Base-by-base conservation (phyloP, 2,113 vertebrate genomes). In the Spea multiplicata region DNA sequence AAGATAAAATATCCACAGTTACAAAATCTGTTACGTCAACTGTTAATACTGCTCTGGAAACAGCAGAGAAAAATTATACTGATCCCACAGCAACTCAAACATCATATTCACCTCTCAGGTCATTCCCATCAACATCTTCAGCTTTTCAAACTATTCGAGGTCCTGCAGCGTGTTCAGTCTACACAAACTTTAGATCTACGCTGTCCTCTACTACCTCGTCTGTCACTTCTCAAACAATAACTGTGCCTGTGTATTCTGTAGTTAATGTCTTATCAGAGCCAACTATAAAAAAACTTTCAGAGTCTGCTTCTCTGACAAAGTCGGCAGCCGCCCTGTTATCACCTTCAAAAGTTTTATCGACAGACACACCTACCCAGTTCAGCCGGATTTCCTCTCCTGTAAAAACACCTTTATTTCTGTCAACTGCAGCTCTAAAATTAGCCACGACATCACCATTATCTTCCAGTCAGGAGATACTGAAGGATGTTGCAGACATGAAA, bases 401-500 rank as follows among this genome's bases (percentile, higher is more conserved):
- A 82, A 98, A 96, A 90, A 89, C 94, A 16, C 92, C 95, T 64
- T 83, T 94, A 85, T 95, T 95, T 85, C 94, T 97, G 81, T 89
- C 95, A 83, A 89, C 95, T 74, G 90, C 94, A 82, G 91, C 92
- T 86, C 90, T 97, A 76, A 98, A 96, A 88, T 84, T 95, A 83
- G 92, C 92, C 74, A 88, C 92, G 5, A 86, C 94, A 49, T 94
- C 96, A 69, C 93, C 96, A 82, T 87, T 99, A 78, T 98, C 97
- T 81, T 98, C 96, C 73, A 99, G 97, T 87, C 97, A 99, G 91
- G 97, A 99, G 86, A 98, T 99, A 86, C 80, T 99, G 78, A 98
- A 98, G 86, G 97, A 99, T 81, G 97, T 99, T 77, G 96, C 96
- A 16, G 97, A 99, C 85, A 99, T 99, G 97, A 99, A 98, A 84